Conservation (phyloP, 2,888 invertebrate genomes). For the Blastobasis lacticolella region DNA sequence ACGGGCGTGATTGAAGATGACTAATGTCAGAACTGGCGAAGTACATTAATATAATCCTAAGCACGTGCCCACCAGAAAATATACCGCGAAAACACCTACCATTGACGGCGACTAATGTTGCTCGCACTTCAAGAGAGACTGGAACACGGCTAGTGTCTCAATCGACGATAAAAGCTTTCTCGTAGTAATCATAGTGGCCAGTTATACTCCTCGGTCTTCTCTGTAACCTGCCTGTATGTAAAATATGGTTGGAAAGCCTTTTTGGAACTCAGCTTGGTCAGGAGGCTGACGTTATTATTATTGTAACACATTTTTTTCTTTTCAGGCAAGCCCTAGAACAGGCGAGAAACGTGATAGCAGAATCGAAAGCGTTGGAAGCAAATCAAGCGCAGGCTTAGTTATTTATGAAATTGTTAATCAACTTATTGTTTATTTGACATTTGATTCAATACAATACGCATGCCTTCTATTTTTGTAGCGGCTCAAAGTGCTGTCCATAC, state of each 20-base stretch:
- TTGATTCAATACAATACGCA: no score
- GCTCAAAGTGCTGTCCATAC: no score
- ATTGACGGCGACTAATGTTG: not conserved
- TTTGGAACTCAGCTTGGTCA: not conserved
- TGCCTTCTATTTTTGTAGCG: no score
- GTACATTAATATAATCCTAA: no score
- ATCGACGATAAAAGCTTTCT: not conserved
- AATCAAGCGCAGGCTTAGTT: no score
- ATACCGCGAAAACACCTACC: no score
- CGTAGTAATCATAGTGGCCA: not conserved
- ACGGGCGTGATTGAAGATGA: no score
- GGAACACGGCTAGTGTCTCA: not conserved
- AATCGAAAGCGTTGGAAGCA: slow-evolving; percentile 31
- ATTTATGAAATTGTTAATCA: no score
- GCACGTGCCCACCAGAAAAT: no score
- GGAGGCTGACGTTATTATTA: not conserved
- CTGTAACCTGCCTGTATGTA: not conserved
- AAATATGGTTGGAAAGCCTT: not conserved
- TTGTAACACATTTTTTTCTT: slow-evolving; percentile 7
- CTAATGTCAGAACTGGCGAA: no score
- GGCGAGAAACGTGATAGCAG: slow-evolving; percentile 48
- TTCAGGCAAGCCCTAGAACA: slow-evolving; percentile 60
- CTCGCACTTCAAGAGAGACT: not conserved
- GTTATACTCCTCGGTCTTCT: not conserved
- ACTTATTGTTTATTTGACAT: no score